phyloP scores from a whole-genome alignment of 2,888 invertebrate genomes.

The Drosophila fungiperda region DNA sequence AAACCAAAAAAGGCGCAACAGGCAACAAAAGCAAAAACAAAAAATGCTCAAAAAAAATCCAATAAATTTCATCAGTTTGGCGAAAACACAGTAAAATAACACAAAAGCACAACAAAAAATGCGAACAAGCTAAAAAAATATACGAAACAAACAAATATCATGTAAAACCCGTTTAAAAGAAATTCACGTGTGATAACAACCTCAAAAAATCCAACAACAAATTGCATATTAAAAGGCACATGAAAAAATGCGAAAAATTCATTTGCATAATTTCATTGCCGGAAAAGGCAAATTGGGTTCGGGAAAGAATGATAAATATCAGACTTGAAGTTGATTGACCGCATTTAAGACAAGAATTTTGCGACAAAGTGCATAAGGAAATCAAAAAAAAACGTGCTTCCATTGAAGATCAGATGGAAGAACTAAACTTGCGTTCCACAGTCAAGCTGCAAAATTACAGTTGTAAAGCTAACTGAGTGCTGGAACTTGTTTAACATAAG shows the following conservation, averaged over 20 bases:
- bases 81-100: conserved; percentile 9
- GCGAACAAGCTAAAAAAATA: conserved; percentile 38
- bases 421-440: conserved; percentile 8
- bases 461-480: background rate
- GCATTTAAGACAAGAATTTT: conserved; percentile 30
- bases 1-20: conserved; percentile 15
- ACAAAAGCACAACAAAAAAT: background rate
- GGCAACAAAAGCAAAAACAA: background rate
- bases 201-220: conserved; percentile 29
- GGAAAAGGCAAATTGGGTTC: conserved; percentile 47
- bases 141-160: conserved; percentile 43
- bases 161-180: conserved; percentile 74
- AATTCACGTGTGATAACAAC: conserved; percentile 66
- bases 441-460: background rate
- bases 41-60: conserved; percentile 18
- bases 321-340: conserved; percentile 41
- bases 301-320: background rate
- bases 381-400: background rate
- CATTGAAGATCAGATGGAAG: conserved; percentile 14
- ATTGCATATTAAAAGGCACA: conserved; percentile 58
- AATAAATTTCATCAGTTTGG: conserved; percentile 49
- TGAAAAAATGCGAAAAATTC: conserved; percentile 53
- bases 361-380: conserved; percentile 2
- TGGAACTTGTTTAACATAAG: background rate
- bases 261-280: conserved; percentile 63